phyloP scores from a whole-genome alignment of 2,797 vertebrate species.

The Octomys mimax region DNA sequence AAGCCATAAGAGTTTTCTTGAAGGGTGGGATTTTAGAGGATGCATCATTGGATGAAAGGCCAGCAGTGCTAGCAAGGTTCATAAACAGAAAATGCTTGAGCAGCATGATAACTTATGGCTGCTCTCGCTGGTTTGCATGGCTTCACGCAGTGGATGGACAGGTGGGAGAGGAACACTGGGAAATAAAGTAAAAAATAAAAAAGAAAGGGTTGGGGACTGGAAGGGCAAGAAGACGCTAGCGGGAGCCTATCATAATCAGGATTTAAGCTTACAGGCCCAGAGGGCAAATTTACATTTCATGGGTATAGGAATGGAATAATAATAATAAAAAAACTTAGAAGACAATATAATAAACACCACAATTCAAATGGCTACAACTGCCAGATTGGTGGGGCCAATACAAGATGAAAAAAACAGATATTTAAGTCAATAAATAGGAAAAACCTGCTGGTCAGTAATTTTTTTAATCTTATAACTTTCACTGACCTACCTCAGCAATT shows the following conservation, averaged over 20 bases:
- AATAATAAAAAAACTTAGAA: not conserved
- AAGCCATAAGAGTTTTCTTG: not conserved
- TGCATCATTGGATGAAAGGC: not conserved
- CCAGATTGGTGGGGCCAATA: not conserved
- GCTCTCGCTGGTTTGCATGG: fast-evolving
- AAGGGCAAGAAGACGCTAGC: fast-evolving
- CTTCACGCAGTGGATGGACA: not conserved
- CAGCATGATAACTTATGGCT: not conserved
- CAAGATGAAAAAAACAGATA: not conserved
- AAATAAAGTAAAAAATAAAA: not conserved
- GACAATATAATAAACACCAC: not conserved
- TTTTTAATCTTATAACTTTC: not conserved
- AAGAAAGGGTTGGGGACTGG: fast-evolving
- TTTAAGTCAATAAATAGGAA: not conserved
- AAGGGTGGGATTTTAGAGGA: not conserved
- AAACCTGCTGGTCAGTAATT: not conserved
- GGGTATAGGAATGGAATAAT: not conserved
- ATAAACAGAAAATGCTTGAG: not conserved
- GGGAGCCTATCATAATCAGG: not conserved
- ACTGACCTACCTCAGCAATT: not conserved
- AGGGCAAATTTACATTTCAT: not conserved
- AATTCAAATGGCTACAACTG: not conserved
- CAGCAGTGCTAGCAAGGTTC: not conserved
- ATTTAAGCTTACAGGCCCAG: not conserved
- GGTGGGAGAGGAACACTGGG: not conserved